A percentile compares a stretch with the other conserved stretches of the same genome.
Conservation (phyloP, 2,888 invertebrate species). For the Salticus scenicus region DNA sequence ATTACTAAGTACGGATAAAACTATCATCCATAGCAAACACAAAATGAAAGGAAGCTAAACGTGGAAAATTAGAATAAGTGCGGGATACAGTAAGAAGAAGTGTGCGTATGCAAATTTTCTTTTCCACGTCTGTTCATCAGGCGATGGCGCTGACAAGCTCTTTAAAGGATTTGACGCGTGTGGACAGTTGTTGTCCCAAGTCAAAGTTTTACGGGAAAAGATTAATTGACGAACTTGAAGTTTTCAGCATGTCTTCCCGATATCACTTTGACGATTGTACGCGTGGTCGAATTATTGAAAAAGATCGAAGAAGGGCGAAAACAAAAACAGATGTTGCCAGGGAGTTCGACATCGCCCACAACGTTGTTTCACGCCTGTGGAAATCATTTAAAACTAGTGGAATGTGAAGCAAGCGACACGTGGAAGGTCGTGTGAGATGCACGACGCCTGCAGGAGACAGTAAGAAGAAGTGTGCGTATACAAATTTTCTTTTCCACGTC, state of each 20-base stretch:
- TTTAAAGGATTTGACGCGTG: constrained; percentile 8
- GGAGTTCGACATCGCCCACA: not conserved
- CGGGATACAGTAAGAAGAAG: not conserved
- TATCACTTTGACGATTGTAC: constrained; percentile 10
- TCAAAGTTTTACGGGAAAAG: no score
- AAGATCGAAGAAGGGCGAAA: constrained; percentile 22
- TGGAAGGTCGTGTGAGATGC: no score
- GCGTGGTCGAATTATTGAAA: not conserved
- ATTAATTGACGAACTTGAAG: not conserved
- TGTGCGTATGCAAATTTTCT: not conserved
- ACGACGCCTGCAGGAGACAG: not conserved
- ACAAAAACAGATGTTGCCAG: constrained; percentile 16
- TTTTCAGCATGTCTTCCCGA: not conserved
- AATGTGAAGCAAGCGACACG: constrained; percentile 7
- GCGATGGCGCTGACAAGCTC: not conserved
- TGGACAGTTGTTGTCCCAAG: not conserved
- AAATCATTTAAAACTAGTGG: constrained; percentile 16
- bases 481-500: not conserved
- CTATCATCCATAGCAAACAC: no score
- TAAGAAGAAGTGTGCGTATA: not conserved
- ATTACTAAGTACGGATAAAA: no score
- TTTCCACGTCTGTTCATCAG: not conserved
- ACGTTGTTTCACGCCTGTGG: constrained; percentile 17
- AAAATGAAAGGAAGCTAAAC: no score
- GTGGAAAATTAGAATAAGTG: no score